Percentiles rank a stretch among this genome's conserved stretches.
These are phyloP conservation scores for Urocitellus parryii DNA, from an alignment of 2,113 vertebrate species.

Conservation along the genomic window DNA sequence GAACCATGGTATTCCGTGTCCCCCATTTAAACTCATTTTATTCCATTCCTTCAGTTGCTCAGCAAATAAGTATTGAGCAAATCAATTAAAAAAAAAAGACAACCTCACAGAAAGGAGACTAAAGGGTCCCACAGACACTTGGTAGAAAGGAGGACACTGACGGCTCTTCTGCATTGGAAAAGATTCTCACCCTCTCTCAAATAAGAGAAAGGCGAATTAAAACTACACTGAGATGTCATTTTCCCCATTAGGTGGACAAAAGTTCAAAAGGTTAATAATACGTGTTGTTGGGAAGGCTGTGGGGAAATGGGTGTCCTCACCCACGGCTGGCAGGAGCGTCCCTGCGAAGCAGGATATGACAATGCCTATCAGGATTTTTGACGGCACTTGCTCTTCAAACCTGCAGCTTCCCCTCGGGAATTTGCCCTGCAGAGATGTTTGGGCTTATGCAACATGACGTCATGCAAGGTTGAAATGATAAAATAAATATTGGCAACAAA, in stretches of 20 bases:
- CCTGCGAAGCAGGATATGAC: not conserved
- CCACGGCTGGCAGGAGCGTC: not conserved
- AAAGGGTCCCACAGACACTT: not conserved
- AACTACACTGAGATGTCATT: not conserved
- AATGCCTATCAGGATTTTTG: conserved; percentile 20
- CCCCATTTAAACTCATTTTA: not conserved
- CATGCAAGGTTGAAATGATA: not conserved
- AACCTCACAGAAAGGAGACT: not conserved
- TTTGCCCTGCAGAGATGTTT: not conserved
- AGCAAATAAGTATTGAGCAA: not conserved
- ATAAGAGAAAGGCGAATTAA: conserved; percentile 45
- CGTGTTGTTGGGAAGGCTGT: not conserved
- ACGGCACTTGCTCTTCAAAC: conserved; percentile 14
- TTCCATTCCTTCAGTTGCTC: conserved; percentile 31
- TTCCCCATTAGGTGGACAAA: not conserved
- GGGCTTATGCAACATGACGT: not conserved
- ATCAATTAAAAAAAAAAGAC: conserved; percentile 18
- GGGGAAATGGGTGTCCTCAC: not conserved
- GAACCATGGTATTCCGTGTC: not conserved
- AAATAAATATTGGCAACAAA: not conserved
- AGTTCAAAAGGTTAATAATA: conserved; percentile 1
- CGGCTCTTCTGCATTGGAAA: not conserved
- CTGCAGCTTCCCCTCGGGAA: not conserved
- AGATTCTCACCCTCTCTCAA: not conserved
- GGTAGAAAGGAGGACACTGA: not conserved